Base-by-base conservation (phyloP, 2,113 vertebrate species). In the Gulo gulo region DNA sequence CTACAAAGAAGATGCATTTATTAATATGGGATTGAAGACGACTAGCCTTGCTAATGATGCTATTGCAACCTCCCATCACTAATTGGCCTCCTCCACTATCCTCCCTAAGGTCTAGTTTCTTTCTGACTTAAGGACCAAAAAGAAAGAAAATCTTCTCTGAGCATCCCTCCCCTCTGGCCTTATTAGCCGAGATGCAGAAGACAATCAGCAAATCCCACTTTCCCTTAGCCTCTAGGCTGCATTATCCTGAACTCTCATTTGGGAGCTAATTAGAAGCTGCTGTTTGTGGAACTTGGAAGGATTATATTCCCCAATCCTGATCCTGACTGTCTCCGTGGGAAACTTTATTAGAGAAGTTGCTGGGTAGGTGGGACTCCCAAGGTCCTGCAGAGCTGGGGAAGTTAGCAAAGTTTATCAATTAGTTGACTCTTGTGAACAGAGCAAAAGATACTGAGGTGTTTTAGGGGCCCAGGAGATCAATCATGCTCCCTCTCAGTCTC, bases 221-320 rank as follows among this genome's bases (percentile, higher is more conserved):
- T 57, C 82, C 34, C 20, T 78, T 23, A 39, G 18, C 11, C 42
- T 34, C 8, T 42, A 24, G 23, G 26, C 9, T 6, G 0, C 18
- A 7, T 84, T 94, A 85, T 47, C 67, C 16, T 24, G 14, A 87
- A 61, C 59, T 57, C n/a, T 96, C 94, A 63, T 67, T 67, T 83
- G 96, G 86, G 97, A 98, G 26, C 89, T 96, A 63, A 97, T 98
- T 97, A 98, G 92, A 86, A 31, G 39, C 59, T 50, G 57, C 59
- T 89, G 73, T 76, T 89, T 86, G 39, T 36, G 55, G 36, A 95
- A 91, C 67, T 80, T 55, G 23, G 31, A 20, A 83, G 20, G 23
- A 91, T 74, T 89, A 45, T 12, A 67, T 57, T 74, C 26, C 42
- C 91, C 61, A 88, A 3, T 47, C 73, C 36, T 61, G 6, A 1